Base-by-base conservation (phyloP, 2,888 invertebrate species). In the Campaea margaritaria region DNA sequence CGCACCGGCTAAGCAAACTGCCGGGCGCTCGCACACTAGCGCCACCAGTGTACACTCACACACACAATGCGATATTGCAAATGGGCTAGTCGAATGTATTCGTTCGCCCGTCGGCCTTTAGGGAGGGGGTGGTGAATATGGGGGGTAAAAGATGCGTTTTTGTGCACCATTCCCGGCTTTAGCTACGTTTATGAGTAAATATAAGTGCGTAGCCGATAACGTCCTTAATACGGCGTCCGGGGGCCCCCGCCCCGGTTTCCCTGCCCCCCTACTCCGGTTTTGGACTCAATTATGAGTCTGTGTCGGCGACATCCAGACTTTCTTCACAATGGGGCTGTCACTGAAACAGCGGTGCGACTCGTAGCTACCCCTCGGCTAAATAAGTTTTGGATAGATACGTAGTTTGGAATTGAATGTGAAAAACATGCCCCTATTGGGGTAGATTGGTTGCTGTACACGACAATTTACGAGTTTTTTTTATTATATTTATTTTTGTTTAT, bases 71-170 rank as follows among this genome's bases (percentile, higher is more conserved):
- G 80, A 88, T 86, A 87, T 89, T 88, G 89, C 91, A 89, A 91
- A 91, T 91, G 88, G 90, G 89, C 92, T 90, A 90, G 87, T 91
- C 90, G 89, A 90, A 91, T 91, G 91, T 89, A 90, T 89, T 90
- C 89, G 87, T 87, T 88, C 87, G 82, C 84, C 87, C 84, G 84
- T 79, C 85, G 83, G 82, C 84, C 79, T 76, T 74, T 68, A 61
- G 82, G 78, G 76, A 73, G 77, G 83, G 83, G 81, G 75, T 75
- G 73, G 63, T 50, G 63, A 64, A 36, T 16, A 51, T 56, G 78
- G 83, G 81, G 83, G 78, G 64, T 16, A 62, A 79, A 87, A 88
- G 89, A 91, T 92, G 92, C 92, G 91, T 91, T 91, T 92, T 92
- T 92, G 90, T 91, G 89, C 89, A 88, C 76, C 80, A 82, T 83